Evolutionary conservation across 2,113 vertebrate species (phyloP).

Genomic region (Nothobranchius kuhntae): DNA sequence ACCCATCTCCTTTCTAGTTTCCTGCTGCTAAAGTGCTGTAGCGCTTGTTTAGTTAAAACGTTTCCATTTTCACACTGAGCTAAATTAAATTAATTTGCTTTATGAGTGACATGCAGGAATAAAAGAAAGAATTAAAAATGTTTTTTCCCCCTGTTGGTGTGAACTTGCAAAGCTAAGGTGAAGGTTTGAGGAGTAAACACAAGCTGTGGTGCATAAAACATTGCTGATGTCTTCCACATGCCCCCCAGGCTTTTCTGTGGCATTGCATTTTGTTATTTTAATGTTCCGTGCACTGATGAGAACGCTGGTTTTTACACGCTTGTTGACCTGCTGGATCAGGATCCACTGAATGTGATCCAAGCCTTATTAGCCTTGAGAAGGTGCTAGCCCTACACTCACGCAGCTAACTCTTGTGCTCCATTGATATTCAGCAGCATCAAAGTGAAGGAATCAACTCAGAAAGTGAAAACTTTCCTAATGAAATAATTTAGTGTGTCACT

Average conservation of each 20-base stretch:
- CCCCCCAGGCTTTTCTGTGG: slow-evolving; percentile 45
- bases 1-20: slow-evolving; percentile 6
- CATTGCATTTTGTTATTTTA: slow-evolving; percentile 62
- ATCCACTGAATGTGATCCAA: slow-evolving; percentile 66
- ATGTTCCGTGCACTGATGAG: slow-evolving; percentile 71
- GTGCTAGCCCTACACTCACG: slow-evolving; percentile 19
- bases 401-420: slow-evolving; percentile 9
- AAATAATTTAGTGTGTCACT: slow-evolving; percentile 1
- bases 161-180: slow-evolving; percentile 17
- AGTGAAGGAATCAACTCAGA: not conserved
- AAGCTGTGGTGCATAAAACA: slow-evolving; percentile 40
- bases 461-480: not conserved
- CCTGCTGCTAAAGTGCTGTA: slow-evolving; percentile 4
- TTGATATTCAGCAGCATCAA: not conserved
- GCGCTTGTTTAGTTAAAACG: not conserved
- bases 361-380: slow-evolving; percentile 58
- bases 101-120: not conserved
- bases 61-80: slow-evolving; percentile 11
- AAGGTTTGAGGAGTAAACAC: slow-evolving; percentile 28
- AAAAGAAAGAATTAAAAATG: not conserved
- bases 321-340: slow-evolving; percentile 66
- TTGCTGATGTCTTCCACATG: slow-evolving; percentile 39
- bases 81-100: not conserved
- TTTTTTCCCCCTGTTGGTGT: not conserved
- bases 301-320: slow-evolving; percentile 70